Conservation (phyloP, 1,140 invertebrate species). For the Bombus sylvicola region DNA sequence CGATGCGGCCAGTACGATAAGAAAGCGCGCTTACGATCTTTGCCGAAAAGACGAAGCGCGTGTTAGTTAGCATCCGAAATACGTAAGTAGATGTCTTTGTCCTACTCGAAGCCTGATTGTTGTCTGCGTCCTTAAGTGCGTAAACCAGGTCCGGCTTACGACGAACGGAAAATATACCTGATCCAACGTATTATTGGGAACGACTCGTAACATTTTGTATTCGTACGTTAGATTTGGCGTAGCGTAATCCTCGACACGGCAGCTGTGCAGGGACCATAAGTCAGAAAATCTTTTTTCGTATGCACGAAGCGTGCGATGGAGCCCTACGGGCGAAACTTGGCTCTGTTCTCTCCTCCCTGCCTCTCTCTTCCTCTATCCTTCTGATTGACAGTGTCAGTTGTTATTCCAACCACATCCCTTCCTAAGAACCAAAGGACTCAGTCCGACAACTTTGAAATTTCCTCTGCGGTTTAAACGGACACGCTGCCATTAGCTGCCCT, state of each 20-base stretch:
- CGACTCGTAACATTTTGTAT: background rate
- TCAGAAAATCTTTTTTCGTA: conserved; percentile 70
- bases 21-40: too few species aligned
- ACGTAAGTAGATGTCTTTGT: too few species aligned
- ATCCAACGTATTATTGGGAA: background rate
- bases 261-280: conserved; percentile 49
- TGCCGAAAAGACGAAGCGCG: too few species aligned
- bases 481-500: conserved; percentile 37
- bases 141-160: background rate
- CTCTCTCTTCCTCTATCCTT: background rate
- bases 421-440: conserved; percentile 71
- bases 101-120: too few species aligned
- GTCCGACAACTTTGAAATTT: conserved; percentile 73
- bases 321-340: conserved; percentile 42
- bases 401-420: conserved; percentile 75
- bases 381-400: conserved; percentile 59
- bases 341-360: background rate
- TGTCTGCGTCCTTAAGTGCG: accelerated
- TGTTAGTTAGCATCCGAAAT: too few species aligned
- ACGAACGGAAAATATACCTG: background rate
- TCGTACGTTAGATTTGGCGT: conserved; percentile 3
- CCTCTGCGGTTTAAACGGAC: conserved; percentile 49
- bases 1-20: too few species aligned
- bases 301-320: conserved; percentile 66
- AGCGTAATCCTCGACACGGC: conserved; percentile 46